These are phyloP conservation scores for Diuraphis noxia DNA, from an alignment of 1,140 invertebrate species.

Conservation along the genomic window DNA sequence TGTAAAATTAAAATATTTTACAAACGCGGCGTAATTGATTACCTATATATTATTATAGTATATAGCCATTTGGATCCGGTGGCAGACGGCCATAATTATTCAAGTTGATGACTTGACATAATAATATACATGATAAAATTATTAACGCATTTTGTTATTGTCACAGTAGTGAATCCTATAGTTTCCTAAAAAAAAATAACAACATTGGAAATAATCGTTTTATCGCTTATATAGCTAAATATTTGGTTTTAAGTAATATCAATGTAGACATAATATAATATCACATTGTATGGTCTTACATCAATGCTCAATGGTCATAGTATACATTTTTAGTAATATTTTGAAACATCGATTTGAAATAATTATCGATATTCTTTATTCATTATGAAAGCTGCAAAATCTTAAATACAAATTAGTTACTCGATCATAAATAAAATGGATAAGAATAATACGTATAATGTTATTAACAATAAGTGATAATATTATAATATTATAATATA, in stretches of 20 bases:
- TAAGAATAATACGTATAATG: too few relatives aligned
- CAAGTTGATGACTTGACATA: neutral
- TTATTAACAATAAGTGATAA: too few relatives aligned
- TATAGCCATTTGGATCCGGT: neutral
- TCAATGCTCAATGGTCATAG: neutral
- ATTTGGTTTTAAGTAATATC: neutral
- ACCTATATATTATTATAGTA: too few relatives aligned
- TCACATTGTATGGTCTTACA: neutral
- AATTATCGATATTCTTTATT: neutral
- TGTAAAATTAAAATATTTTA: neutral
- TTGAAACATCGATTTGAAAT: neutral
- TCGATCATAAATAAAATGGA: too few relatives aligned
- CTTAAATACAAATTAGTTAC: too few relatives aligned
- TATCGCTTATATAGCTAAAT: neutral
- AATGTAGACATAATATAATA: neutral
- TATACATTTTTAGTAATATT: neutral
- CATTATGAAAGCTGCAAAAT: too few relatives aligned
- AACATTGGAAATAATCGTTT: neutral
- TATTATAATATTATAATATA: neutral
- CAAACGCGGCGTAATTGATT: neutral
- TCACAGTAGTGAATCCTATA: neutral
- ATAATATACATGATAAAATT: neutral
- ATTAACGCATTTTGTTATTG: neutral
- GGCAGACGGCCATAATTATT: neutral
- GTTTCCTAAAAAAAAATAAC: neutral